Base-by-base conservation (phyloP, 2,888 invertebrate genomes). In the Deroplatys truncata region DNA sequence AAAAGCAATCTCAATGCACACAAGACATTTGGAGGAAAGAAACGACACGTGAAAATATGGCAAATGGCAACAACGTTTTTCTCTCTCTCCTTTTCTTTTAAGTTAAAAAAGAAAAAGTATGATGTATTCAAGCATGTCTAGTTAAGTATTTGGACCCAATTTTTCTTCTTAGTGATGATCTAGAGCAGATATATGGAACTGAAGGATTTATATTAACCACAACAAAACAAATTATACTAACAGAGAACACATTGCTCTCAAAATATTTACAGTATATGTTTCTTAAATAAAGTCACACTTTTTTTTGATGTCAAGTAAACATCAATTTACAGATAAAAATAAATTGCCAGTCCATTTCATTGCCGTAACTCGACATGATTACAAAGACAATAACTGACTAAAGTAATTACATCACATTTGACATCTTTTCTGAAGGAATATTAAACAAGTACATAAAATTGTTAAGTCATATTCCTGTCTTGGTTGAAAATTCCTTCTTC, bases 1-100 rank as follows among this genome's bases (percentile, higher is more conserved):
- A 88, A 88, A 88, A 88, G 88, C 88, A 84, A 28, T 88, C 72
- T 84, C 88, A 88, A 56, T 88, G 84, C 84, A 88, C 88, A 88
- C 88, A 84, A 35, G 72, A 84, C 25, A 72, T 72, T 72, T 72
- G 56, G 88, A 49, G 56, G 88, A 84, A 88, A 84, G 43, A 84
- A 84, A 84, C 43, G 84, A 88, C 84, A 56, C 72, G 56, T 56
- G 82, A 72, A 49, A 87, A 56, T 84, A 88, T 88, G 88, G 88
- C 88, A 88, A 84, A 49, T 88, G 88, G 84, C 88, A 88, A 88
- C 88, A 72, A n/a, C 84, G 56, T 84, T 28, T 29, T 43, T 43
- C 13, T 43, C 43, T 43, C 13, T 43, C 43, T 43, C 43, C 9
- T 35, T 35, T 35, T 13, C 13, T 43, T 43, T 43, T 13, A 43